Evolutionary conservation across 92 coral and sea anemone genomes (phyloP), one percentile per base, ranked within the genome.

Genomic region (Heliopora coerulea): DNA sequence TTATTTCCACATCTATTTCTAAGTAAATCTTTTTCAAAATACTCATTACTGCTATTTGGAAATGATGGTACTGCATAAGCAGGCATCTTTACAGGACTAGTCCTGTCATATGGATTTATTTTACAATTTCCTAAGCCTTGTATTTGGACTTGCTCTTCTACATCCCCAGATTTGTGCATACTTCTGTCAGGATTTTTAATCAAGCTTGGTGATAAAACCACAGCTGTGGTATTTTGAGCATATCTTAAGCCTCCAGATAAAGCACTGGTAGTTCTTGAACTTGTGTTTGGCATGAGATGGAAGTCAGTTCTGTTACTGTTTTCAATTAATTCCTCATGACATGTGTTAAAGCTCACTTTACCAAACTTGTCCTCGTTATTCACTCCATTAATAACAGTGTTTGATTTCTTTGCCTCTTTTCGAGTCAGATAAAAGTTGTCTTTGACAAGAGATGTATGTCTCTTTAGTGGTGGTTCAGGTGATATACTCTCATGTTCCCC

Each of bases 221-320:
- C 44, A 3, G 77, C 30, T 26, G 62, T 12, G 24, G 63, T 50
- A 70, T 50, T 50, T 34, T 52, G 77, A 13, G 61, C 23, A 15
- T 56, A 56, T 56, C 61, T 17, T 23, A 56, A 56, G 18, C 61
- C 61, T 13, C 15, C 30, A 23, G 61, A 46, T 31, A 23, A 28
- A 17, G 61, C 15, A 23, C 3, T 31, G 30, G 18, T 56, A 28
- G 13, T 56, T 14, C 33, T 17, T 50, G 20, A 50, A 17, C 5
- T 56, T 14, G 18, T 17, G 11, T 8, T 23, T 14, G 30, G 17
- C 31, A 15, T 6, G n/a, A 2, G 2, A 46, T 15, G n/a, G n/a
- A 2, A 46, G 15, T 46, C n/a, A 10, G 15, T 6, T 37, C 11
- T 37, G 11, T 4, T 37, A 15, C 52, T 6, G n/a, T 15, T n/a